A percentile compares a stretch with the other conserved stretches of the same genome.
phyloP scores from a whole-genome alignment of 2,888 invertebrate species.

The Eristalis intricaria region DNA sequence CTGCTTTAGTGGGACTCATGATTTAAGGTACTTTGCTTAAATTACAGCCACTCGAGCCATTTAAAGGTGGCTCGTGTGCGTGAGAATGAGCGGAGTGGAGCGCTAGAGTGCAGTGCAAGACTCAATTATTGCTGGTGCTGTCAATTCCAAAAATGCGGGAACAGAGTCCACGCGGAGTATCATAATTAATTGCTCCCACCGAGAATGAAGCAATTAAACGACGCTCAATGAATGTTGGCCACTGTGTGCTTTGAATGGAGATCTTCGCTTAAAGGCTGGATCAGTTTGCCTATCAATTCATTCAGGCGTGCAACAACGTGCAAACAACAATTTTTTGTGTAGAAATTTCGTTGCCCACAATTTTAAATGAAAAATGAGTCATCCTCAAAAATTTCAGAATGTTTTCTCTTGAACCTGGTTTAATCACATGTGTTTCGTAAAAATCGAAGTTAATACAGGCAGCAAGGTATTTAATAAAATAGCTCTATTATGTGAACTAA shows the following conservation, averaged over 20 bases:
- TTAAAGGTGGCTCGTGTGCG: constrained; percentile 6
- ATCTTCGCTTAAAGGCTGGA: constrained; percentile 33
- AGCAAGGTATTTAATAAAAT: too few relatives aligned
- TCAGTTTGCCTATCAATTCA: too few relatives aligned
- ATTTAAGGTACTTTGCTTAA: constrained; percentile 55
- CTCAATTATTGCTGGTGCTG: neutral
- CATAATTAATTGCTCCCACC: constrained; percentile 57
- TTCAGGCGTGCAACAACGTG: too few relatives aligned
- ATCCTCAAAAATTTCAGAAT: too few relatives aligned
- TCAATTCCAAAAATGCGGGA: neutral
- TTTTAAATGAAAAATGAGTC: too few relatives aligned
- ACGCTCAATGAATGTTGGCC: constrained; percentile 37
- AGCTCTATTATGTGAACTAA: too few relatives aligned
- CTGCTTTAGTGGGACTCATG: constrained; percentile 4
- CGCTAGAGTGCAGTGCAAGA: constrained; percentile 31
- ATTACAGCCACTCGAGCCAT: constrained; percentile 15
- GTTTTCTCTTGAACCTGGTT: too few relatives aligned
- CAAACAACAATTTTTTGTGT: too few relatives aligned
- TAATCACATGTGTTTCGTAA: too few relatives aligned
- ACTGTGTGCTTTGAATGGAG: constrained; percentile 25
- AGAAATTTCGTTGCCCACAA: too few relatives aligned
- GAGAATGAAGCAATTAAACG: constrained; percentile 57
- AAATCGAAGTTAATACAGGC: too few relatives aligned
- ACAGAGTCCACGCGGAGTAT: constrained; percentile 19
- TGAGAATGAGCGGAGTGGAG: neutral